These are phyloP conservation scores for Bolinopsis microptera DNA, from an alignment of 37 sponge, comb jelly and placozoan genomes.

Conservation along the genomic window DNA sequence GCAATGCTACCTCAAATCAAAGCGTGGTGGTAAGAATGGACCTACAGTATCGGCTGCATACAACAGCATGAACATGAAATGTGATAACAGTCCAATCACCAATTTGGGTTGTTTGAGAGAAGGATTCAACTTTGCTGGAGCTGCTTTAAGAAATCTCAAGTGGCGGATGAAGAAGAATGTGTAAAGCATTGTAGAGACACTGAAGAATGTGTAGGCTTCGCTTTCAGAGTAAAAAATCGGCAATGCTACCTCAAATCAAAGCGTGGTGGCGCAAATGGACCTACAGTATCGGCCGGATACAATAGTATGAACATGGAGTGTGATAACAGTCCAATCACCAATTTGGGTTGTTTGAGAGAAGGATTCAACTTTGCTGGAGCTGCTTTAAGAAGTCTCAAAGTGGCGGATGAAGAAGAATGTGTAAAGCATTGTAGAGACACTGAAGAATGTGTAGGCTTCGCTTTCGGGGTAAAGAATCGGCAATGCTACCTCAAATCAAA, in stretches of 20 bases:
- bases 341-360: not conserved
- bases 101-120: not conserved
- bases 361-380: not conserved
- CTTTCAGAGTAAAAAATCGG: not conserved
- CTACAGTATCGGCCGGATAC: not conserved
- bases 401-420: not conserved
- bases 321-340: constrained; percentile 2
- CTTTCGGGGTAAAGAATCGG: not conserved
- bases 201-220: not conserved
- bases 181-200: constrained; percentile 1
- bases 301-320: constrained; percentile 2
- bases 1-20: not conserved
- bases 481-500: not conserved
- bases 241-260: not conserved
- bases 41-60: not conserved
- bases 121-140: not conserved
- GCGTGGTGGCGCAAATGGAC: not conserved
- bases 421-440: constrained; percentile 6
- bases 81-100: not conserved
- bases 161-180: constrained; percentile 1
- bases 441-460: not conserved
- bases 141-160: not conserved
- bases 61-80: constrained; percentile 36
- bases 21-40: not conserved
- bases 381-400: not conserved